Base-by-base conservation (phyloP, 2,888 invertebrate species). In the Luperina nickerlii region DNA sequence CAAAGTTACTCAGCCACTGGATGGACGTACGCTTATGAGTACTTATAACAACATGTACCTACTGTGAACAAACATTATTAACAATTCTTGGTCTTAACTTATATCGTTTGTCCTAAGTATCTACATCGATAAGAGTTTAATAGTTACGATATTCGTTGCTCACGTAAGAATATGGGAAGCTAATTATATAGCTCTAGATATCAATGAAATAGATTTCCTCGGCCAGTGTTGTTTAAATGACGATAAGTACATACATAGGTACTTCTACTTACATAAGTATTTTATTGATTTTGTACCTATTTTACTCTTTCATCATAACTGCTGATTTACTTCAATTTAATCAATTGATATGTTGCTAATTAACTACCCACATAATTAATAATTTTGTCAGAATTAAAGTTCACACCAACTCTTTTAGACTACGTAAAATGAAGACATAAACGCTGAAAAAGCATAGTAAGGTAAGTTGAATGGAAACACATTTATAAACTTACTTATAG, bases 1-100 rank as follows among this genome's bases (percentile, higher is more conserved):
- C 92, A 92, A 94, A 94, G 93, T 94, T 94, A 92, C 89, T 88
- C 86, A 89, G 89, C 90, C 86, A 78, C 79, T 83, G 83, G 88
- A 84, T 82, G 88, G 88, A 88, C 86, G 73, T 70, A 84, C 73
- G 78, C 78, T 84, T 88, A 79, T 79, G 77, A 85, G 68, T 81
- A 76, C 57, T n/a, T 74, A 67, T 67, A n/a, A n/a, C n/a, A n/a
- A 69, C 27, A 54, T 62, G 38, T 77, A 76, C 32, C 32, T 48
- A 60, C 72, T 69, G 63, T 54, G 70, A 63, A 60, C n/a, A 48
- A 69, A 74, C 38, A 66, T 38, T 70, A 54, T 74, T 71, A 63
- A 72, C 54, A 54, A 60, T 65, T 81, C 57, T 76, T 51, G 15
- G 51, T 27, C n/a, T 66, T 24, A 71, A 77, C 42, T 68, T 60